Percentiles rank a stretch among this genome's conserved stretches.
phyloP scores from a whole-genome alignment of 2,888 invertebrate genomes.

The Fissipunctia ypsillon region DNA sequence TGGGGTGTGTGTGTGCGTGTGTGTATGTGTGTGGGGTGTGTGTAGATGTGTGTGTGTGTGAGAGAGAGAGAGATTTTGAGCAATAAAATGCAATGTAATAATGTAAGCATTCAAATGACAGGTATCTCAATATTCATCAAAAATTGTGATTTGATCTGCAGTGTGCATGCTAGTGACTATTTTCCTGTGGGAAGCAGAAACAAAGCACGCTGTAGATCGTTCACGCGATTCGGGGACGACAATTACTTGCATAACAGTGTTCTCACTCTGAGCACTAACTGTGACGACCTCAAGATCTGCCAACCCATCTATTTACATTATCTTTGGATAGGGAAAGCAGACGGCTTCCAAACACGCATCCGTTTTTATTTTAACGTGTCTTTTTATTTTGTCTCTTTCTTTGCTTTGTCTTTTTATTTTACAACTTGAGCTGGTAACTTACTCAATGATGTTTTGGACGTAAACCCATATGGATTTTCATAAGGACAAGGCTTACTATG shows the following conservation, averaged over 20 bases:
- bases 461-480: background rate
- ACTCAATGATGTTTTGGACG: too few relatives aligned
- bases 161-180: slow-evolving; percentile 16
- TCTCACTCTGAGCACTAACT: slow-evolving; percentile 40
- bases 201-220: slow-evolving; percentile 46
- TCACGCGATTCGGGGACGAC: slow-evolving; percentile 42
- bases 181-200: slow-evolving; percentile 53
- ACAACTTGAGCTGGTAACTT: background rate
- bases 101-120: background rate
- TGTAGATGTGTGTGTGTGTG: too few relatives aligned
- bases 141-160: slow-evolving; percentile 27
- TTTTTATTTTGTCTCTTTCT: background rate
- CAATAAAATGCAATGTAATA: too few relatives aligned
- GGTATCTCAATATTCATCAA: slow-evolving; percentile 31
- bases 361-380: background rate
- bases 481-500: background rate
- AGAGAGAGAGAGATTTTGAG: too few relatives aligned
- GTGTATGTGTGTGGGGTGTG: too few relatives aligned
- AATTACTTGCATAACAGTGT: slow-evolving; percentile 33
- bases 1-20: too few relatives aligned
- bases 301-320: slow-evolving; percentile 10
- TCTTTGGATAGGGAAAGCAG: slow-evolving; percentile 5
- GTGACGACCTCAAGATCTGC: slow-evolving; percentile 35
- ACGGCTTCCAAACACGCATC: slow-evolving; percentile 16
- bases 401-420: background rate